phyloP scores from a whole-genome alignment of 2,113 vertebrate genomes.

The Cyprinodon brontotheroides region DNA sequence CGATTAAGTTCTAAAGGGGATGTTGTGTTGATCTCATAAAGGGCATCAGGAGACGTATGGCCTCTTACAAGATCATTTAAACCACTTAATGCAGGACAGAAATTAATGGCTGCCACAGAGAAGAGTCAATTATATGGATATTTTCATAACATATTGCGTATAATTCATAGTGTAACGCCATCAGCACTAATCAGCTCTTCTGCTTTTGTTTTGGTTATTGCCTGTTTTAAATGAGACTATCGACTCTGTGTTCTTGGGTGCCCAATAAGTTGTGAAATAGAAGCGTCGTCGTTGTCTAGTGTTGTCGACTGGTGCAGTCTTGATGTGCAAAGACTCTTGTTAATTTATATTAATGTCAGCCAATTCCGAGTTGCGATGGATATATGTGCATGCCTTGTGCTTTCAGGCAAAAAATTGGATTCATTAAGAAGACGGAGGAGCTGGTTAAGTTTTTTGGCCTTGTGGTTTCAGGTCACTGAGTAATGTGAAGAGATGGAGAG shows the following conservation, averaged over 20 bases:
- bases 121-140: conserved; percentile 78
- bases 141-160: conserved; percentile 79
- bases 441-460: conserved; percentile 72
- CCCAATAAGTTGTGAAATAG: conserved; percentile 59
- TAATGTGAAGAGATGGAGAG: conserved; percentile 76
- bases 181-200: conserved; percentile 54
- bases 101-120: conserved; percentile 76
- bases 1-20: conserved; percentile 75
- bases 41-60: conserved; percentile 78
- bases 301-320: conserved; percentile 48
- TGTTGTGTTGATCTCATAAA: conserved; percentile 77
- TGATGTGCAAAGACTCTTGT: conserved; percentile 63
- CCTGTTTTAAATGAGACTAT: conserved; percentile 67
- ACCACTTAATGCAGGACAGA: conserved; percentile 76
- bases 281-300: conserved; percentile 50
- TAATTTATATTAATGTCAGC: conserved; percentile 83
- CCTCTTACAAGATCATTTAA: conserved; percentile 81
- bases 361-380: conserved; percentile 76
- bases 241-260: conserved; percentile 51
- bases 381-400: conserved; percentile 72
- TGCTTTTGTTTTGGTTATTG: conserved; percentile 69
- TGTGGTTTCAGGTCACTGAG: conserved; percentile 79
- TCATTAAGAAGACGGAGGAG: conserved; percentile 80
- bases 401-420: conserved; percentile 83
- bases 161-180: conserved; percentile 71